Evolutionary conservation across 2,888 invertebrate genomes (phyloP), one percentile per base, ranked within the genome.

Genomic region (Tetranychus truncatus): DNA sequence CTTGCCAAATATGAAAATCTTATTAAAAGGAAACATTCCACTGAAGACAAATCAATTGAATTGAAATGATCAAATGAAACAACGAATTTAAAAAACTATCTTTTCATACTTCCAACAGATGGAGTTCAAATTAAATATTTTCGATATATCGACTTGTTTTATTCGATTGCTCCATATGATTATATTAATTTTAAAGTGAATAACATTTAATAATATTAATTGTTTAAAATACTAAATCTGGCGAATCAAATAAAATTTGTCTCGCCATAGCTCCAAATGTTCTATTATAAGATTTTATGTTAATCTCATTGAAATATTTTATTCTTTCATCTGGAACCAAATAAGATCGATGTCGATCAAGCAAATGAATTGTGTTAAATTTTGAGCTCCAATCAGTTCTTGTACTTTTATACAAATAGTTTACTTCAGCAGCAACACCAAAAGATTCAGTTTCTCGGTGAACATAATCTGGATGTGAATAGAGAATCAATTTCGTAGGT

Each of bases 391-490:
- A 77, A 81, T 81, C 81, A 9, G 34, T 5, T 11, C 78, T 72
- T 8, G 55, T 9, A 74, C 77, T 76, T 20, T 69, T 45, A 76
- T 82, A 82, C 15, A 83, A 78, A 72, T 81, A 77, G 11, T 80
- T 78, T 24, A 81, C 77, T 18, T 83, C 78, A 77, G 82, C 81
- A 44, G 82, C 81, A 6, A 83, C 83, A 2, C 83, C 83, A 77
- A 83, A 82, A 46, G 79, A 77, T 45, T 78, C 76, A 20, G 79
- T 80, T 9, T 81, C 83, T 44, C 82, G 79, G 75, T 83, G 82
- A 1, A 82, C 81, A 21, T 83, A 78, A 24, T 80, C 75, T 6
- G 83, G 83, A 21, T 79, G 77, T 34, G 79, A 78, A 75, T 79
- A 77, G 8, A 84, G 79, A 65, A 84, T 81, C 71, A 79, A 79